These are phyloP conservation scores for Aphaenogaster floridana DNA, from an alignment of 1,140 invertebrate species.

Conservation along the genomic window DNA sequence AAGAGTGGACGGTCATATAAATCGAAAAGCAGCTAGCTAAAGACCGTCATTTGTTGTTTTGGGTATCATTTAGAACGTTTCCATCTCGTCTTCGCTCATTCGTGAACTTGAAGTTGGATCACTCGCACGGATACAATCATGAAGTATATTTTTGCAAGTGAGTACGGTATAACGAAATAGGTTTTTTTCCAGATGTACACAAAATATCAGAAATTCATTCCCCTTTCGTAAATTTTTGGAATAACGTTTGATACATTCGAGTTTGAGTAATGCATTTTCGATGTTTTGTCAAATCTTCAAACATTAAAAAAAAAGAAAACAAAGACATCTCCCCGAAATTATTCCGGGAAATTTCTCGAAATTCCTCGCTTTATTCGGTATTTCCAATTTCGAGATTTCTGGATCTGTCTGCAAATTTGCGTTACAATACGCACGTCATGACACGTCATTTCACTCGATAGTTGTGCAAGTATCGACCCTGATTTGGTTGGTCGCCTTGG, in stretches of 20 bases:
- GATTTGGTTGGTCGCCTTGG: constrained; percentile 57
- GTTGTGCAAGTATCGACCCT: constrained; percentile 39
- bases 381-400: not conserved
- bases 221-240: not conserved
- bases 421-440: not conserved
- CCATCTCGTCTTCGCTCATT: not conserved
- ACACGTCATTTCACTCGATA: constrained; percentile 1
- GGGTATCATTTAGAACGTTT: not conserved
- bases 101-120: not conserved
- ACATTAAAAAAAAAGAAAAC: not conserved
- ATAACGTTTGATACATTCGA: not conserved
- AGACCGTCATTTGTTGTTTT: not conserved
- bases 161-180: constrained; percentile 5
- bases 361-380: not conserved
- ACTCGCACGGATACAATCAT: constrained; percentile 24
- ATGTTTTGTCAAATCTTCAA: not conserved
- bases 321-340: not conserved
- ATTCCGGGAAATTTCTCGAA: no score
- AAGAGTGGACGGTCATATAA: constrained; percentile 14
- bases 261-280: not conserved
- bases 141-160: constrained; percentile 36
- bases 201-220: not conserved
- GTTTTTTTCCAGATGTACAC: not conserved
- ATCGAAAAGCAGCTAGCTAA: not conserved
- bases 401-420: not conserved